Percentiles rank a stretch among this genome's conserved stretches.
These are phyloP conservation scores for Trematocara macrostoma DNA, from an alignment of 2,113 vertebrate genomes.

Conservation along the genomic window DNA sequence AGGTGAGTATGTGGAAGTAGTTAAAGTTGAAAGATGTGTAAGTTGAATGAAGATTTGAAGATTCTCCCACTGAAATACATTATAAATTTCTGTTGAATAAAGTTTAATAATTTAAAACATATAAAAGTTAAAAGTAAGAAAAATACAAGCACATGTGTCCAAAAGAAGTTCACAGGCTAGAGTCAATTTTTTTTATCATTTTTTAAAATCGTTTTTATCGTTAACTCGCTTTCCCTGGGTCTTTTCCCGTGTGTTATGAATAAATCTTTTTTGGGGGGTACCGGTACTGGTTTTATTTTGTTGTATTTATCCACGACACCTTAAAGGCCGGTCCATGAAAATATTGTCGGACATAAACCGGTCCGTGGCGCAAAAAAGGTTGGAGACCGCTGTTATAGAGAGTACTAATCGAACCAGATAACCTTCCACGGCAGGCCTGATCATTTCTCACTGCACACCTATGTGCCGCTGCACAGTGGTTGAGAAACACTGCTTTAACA, in stretches of 20 bases:
- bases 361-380: rapidly evolving
- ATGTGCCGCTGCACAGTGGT: background rate
- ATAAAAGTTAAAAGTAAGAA: background rate
- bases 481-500: background rate
- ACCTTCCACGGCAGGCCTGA: rapidly evolving
- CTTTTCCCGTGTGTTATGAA: background rate
- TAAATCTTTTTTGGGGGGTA: background rate
- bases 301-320: rapidly evolving
- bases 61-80: background rate
- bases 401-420: background rate
- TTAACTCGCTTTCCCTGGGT: background rate
- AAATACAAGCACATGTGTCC: background rate
- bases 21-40: background rate
- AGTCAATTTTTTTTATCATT: background rate
- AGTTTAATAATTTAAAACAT: background rate
- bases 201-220: rapidly evolving
- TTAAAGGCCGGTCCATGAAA: background rate
- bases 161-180: background rate
- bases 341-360: background rate
- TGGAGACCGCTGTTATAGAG: background rate
- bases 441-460: background rate
- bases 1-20: background rate
- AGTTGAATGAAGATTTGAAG: background rate
- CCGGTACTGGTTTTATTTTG: background rate
- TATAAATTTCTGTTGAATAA: background rate